Evolutionary conservation across 35 echinoderm and acorn worm genomes (phyloP).

Genomic region (Chiridota heheva): DNA sequence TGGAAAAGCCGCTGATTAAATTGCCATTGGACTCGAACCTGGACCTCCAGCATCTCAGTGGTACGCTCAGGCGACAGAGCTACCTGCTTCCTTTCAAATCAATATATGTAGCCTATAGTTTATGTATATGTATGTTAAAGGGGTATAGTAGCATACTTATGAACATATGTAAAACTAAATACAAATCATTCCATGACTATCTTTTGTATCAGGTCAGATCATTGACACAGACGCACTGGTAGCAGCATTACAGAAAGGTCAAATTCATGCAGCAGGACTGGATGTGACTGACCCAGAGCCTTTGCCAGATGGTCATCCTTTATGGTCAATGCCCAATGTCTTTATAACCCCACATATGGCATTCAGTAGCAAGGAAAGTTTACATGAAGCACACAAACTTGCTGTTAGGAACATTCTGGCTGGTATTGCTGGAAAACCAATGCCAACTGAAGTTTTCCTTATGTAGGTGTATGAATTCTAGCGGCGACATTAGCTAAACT

Average conservation of each 20-base stretch:
- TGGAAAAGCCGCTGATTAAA: no score
- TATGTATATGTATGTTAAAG: no score
- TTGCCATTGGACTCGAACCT: no score
- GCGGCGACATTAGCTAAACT: no score
- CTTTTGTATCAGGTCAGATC: slow-evolving; percentile 26
- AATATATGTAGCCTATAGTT: no score
- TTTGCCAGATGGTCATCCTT: slow-evolving; percentile 40
- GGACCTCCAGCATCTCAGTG: no score
- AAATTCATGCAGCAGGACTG: slow-evolving; percentile 42
- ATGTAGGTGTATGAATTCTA: no score
- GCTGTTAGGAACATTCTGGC: slow-evolving; percentile 28
- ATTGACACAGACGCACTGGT: slow-evolving; percentile 44
- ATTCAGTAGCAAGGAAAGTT: not conserved
- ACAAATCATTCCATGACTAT: no score
- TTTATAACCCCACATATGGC: slow-evolving; percentile 38
- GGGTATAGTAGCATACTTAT: no score
- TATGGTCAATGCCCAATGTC: slow-evolving; percentile 50
- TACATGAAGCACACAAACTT: not conserved
- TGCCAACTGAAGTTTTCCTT: slow-evolving; percentile 38
- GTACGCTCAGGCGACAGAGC: no score
- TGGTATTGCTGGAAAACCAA: slow-evolving; percentile 22
- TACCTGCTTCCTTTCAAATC: no score
- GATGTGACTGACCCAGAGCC: slow-evolving; percentile 58
- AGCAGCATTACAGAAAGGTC: slow-evolving; percentile 23
- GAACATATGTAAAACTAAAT: no score